Evolutionary conservation across 2,113 vertebrate genomes (phyloP), one percentile per base, ranked within the genome.

Genomic region (Corynorhinus townsendii): DNA sequence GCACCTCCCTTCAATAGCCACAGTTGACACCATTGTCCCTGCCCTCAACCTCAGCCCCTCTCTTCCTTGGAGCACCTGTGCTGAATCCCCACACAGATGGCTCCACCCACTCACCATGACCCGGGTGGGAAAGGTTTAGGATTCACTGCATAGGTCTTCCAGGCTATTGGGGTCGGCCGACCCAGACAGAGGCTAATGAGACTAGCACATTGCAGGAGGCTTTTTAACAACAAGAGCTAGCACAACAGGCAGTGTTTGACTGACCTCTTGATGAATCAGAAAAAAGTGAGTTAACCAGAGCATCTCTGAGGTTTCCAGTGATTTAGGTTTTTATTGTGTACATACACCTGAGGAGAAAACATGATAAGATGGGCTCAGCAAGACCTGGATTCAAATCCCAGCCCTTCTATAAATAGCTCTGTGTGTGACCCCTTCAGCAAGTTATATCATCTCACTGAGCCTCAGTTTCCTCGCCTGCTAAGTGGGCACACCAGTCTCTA

Each of bases 211-310:
- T 66, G 86, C 62, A 49, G 92, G n/a, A 66, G 45, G 33, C 26
- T 26, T 85, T 76, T 89, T 75, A 79, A 20, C 30, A 79, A 15
- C 10, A 5, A 69, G 26, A 26, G 52, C 62, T 52, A 66, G 54
- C 26, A 79, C 22, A 79, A 15, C 43, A 69, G 69, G 68, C 15
- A 33, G 22, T 33, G 38, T 66, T 35, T 30, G 82, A 35, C 26
- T 43, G 8, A 71, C 28, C 11, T 83, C 76, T 73, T 3, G 2
- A 72, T 40, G 38, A 54, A 69, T 56, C 24, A 52, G 75, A 94
- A 94, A 94, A 94, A 96, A 92, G 54, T 49, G 16, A 94, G 52
- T 82, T 90, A 72, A 35, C 30, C 30, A 59, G 38, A 73, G 24
- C 17, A 52, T 56, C 6, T 88, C 68, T 86, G 79, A 94, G 54